Base-by-base conservation (phyloP, 2,113 vertebrate species). In the Dinomys branickii region DNA sequence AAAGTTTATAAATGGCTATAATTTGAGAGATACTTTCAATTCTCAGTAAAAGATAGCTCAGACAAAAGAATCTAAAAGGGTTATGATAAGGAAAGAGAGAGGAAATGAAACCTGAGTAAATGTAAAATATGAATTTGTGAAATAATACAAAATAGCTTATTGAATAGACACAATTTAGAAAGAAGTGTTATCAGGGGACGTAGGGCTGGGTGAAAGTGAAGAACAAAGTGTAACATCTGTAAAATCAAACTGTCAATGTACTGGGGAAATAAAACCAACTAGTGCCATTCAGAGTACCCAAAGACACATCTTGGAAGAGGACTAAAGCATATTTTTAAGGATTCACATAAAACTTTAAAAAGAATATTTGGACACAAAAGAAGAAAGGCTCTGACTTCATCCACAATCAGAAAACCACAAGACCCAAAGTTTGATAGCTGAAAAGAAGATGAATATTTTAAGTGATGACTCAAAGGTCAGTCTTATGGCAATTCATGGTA, bases 141-240 rank as follows among this genome's bases (percentile, higher is more conserved):
- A 96, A 94, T 94, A 88, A 88, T 94, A 92, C 78, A 88, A 91
- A 97, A 86, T 85, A 94, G 94, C 73, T 94, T 59, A 87, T 71
- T 96, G 92, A 97, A 93, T 92, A 92, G 90, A 83, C 58, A 92
- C 56, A 69, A 85, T 94, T 94, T 94, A 90, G 85, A 80, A 94
- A 94, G 86, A 28, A 50, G 67, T 86, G 86, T 75, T 94, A 47
- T 95, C 73, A 89, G 84, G 56, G 97, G 83, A 81, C 88, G 85
- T 50, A 38, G 73, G 80, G 33, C 90, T 73, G 17, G 24, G 35
- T 96, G 50, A 91, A 94, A 77, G 41, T 94, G 41, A 83, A 92
- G 77, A 95, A 78, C 12, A 96, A 92, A 97, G 94, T 95, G 75
- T 16, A 9, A 50, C 5, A 50, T 50, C 9, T 89, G 73, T 84